Evolutionary conservation across 1,140 invertebrate genomes (phyloP).

Genomic region (Psilanteris sp.): DNA sequence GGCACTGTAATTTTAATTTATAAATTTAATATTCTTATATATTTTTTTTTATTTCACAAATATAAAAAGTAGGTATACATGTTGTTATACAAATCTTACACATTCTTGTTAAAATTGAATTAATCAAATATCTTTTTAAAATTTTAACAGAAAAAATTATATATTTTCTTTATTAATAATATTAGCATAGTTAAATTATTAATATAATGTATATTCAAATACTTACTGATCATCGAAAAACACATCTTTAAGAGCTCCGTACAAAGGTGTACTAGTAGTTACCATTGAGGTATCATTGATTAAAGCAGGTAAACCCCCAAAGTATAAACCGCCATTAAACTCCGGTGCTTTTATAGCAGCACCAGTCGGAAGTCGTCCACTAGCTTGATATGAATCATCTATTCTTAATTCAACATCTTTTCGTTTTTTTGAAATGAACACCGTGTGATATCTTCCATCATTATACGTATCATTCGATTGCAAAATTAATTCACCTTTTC

Average conservation of each 20-base stretch:
- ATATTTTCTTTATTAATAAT: too few species aligned
- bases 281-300: slow-evolving; percentile 81
- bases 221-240: slow-evolving; percentile 89
- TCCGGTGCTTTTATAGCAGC: slow-evolving; percentile 79
- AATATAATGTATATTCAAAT: too few species aligned
- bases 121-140: too few species aligned
- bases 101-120: too few species aligned
- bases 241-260: slow-evolving; percentile 89
- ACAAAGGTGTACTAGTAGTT: slow-evolving; percentile 80
- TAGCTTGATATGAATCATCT: slow-evolving; percentile 82
- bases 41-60: too few species aligned
- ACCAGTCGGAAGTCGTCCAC: slow-evolving; percentile 78
- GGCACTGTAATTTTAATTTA: too few species aligned
- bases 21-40: too few species aligned
- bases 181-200: too few species aligned
- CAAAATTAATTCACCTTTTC: slow-evolving; percentile 83
- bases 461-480: slow-evolving; percentile 83
- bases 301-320: slow-evolving; percentile 84
- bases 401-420: slow-evolving; percentile 82
- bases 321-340: slow-evolving; percentile 79
- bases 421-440: slow-evolving; percentile 81
- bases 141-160: too few species aligned
- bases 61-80: too few species aligned
- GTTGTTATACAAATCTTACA: too few species aligned
- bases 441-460: slow-evolving; percentile 83